Conservation (phyloP, 2,797 vertebrate genomes). For the Psittacula derbiana region DNA sequence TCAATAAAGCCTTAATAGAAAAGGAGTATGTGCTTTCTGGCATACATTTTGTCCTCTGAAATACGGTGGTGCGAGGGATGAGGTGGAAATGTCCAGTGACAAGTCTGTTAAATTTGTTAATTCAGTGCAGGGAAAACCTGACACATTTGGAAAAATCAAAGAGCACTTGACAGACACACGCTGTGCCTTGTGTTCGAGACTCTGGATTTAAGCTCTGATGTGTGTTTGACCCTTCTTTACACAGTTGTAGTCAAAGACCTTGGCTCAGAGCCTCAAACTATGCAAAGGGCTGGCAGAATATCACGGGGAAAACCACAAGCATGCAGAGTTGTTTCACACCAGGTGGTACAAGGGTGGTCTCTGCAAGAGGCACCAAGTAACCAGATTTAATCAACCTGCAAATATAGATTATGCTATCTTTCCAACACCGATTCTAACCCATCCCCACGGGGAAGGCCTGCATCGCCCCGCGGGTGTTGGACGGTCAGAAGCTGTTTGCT, state of each 20-base stretch:
- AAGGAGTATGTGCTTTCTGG: rapidly evolving
- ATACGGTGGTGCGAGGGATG: rapidly evolving
- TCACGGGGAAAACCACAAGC: not conserved
- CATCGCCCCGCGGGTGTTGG: not conserved
- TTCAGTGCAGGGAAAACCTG: rapidly evolving
- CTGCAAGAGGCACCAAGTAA: not conserved
- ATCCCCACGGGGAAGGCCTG: rapidly evolving
- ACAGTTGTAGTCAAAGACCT: not conserved
- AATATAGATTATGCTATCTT: not conserved
- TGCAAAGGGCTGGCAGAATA: not conserved
- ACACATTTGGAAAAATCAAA: not conserved
- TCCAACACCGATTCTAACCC: rapidly evolving
- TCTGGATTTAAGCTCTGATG: not conserved
- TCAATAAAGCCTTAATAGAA: not conserved
- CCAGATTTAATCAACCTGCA: not conserved
- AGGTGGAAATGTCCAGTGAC: not conserved
- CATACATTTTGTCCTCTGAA: too few relatives aligned
- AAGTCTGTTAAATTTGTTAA: not conserved
- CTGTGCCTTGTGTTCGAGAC: not conserved
- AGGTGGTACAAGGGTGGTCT: not conserved
- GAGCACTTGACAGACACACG: rapidly evolving
- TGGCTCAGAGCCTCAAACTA: not conserved
- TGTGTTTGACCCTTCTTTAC: not conserved
- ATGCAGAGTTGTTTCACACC: rapidly evolving
- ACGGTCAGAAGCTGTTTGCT: rapidly evolving